Conservation (phyloP, 2,797 vertebrate species). For the Tokudaia muenninki region DNA sequence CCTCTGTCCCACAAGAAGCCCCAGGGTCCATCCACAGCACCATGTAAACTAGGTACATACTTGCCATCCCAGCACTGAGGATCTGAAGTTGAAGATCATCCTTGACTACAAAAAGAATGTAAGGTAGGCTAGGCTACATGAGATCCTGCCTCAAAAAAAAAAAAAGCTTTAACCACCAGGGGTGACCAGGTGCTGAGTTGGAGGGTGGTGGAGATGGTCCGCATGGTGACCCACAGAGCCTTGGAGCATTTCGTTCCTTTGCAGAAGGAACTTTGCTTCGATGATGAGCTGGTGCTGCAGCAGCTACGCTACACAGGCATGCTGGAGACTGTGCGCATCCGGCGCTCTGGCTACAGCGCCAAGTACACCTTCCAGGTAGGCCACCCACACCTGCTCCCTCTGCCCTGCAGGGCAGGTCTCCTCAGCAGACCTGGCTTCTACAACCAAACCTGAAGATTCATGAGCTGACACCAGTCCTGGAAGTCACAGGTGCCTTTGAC, state of each 20-base stretch:
- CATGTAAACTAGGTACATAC: not conserved
- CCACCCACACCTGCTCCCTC: accelerated
- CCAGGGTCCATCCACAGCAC: not conserved
- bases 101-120: not conserved
- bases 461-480: not conserved
- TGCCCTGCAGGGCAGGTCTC: not conserved
- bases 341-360: constrained; percentile 97
- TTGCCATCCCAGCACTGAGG: not conserved
- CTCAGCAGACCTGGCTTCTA: not conserved
- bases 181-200: not conserved
- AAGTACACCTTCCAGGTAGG: constrained; percentile 98
- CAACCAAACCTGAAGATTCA: not conserved
- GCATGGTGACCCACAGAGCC: not conserved
- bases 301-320: constrained; percentile 98
- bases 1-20: not conserved
- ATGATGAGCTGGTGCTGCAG: constrained; percentile 95
- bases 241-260: not conserved
- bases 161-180: not conserved
- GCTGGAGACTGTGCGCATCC: constrained; percentile 98
- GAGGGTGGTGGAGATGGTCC: too few relatives aligned
- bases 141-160: not conserved
- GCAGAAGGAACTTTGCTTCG: constrained; percentile 96
- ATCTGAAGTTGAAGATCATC: not conserved
- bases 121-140: not conserved
- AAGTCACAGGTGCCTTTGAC: not conserved